These are phyloP conservation scores for Pyrrhia umbra DNA, from an alignment of 2,888 invertebrate genomes.

Conservation along the genomic window DNA sequence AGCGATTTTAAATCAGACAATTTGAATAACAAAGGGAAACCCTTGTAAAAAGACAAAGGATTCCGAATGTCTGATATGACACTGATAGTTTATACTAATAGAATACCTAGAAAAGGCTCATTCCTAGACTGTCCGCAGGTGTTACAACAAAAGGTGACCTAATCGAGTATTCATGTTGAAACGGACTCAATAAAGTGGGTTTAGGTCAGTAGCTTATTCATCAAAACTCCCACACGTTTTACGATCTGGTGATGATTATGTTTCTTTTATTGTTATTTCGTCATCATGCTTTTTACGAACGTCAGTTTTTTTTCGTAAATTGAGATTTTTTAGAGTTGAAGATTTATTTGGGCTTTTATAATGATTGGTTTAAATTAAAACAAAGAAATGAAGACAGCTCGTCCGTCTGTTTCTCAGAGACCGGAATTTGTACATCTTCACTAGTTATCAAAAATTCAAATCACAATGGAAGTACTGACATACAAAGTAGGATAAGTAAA, in stretches of 20 bases:
- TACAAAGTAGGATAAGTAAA: background rate
- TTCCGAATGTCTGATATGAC: constrained; percentile 20
- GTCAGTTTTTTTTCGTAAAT: constrained; percentile 30
- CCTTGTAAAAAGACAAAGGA: constrained; percentile 16
- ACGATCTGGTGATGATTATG: constrained; percentile 51
- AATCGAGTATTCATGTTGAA: constrained; percentile 62
- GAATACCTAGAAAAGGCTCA: constrained; percentile 19
- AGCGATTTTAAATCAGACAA: constrained; percentile 24
- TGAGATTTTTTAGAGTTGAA: constrained; percentile 13
- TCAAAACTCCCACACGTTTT: constrained; percentile 67
- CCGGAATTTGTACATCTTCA: background rate
- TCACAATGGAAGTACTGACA: background rate
- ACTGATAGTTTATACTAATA: constrained; percentile 13
- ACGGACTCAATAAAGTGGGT: constrained; percentile 64
- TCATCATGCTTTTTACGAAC: constrained; percentile 48
- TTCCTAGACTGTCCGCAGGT: constrained; percentile 49
- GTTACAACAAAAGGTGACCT: constrained; percentile 60
- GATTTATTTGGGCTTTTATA: constrained; percentile 40
- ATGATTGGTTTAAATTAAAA: constrained; percentile 29
- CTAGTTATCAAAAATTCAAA: background rate
- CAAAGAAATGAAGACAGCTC: background rate
- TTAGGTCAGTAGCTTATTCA: constrained; percentile 71
- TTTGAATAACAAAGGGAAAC: constrained; percentile 27
- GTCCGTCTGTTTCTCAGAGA: background rate
- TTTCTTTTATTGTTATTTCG: constrained; percentile 50